Evolutionary conservation across 2,797 vertebrate species (phyloP).

Genomic region (Gouania willdenowi): DNA sequence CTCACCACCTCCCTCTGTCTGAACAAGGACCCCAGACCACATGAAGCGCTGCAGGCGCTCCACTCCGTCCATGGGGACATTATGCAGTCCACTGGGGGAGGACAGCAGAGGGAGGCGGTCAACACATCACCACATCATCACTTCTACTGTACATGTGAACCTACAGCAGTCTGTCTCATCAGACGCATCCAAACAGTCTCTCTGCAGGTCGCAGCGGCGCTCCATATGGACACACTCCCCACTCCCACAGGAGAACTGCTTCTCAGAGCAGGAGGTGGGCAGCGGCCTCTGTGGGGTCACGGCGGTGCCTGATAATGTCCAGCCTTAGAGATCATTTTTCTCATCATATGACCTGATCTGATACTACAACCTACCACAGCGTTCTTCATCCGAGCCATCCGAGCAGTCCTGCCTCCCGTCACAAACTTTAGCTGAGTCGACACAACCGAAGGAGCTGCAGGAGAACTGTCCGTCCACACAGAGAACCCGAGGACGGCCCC

Average conservation of each 20-base stretch:
- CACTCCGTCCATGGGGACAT: conserved; percentile 80
- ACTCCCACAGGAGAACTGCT: conserved; percentile 79
- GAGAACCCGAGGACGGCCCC: conserved; percentile 58
- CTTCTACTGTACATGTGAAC: not conserved
- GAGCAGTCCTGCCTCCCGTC: conserved; percentile 76
- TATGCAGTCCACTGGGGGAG: conserved; percentile 77
- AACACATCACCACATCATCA: not conserved
- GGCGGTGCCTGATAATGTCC: not conserved
- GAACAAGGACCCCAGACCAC: conserved; percentile 84
- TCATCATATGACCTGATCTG: too few species aligned
- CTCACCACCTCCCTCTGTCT: conserved; percentile 75
- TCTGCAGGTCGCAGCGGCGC: conserved; percentile 77
- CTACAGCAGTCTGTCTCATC: conserved; percentile 84
- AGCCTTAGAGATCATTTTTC: too few species aligned
- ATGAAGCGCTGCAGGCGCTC: conserved; percentile 85
- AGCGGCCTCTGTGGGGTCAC: conserved; percentile 28
- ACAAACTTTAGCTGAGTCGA: conserved; percentile 72
- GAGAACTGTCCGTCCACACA: conserved; percentile 76
- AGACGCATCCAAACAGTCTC: conserved; percentile 82
- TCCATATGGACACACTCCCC: conserved; percentile 81
- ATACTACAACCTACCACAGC: conserved; percentile 65
- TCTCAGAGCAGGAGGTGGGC: conserved; percentile 73
- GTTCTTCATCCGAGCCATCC: conserved; percentile 80
- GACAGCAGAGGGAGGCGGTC: not conserved
- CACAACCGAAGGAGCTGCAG: conserved; percentile 76